Evolutionary conservation across 2,888 invertebrate genomes (phyloP), one percentile per base, ranked within the genome.

Genomic region (Netelia virgata): DNA sequence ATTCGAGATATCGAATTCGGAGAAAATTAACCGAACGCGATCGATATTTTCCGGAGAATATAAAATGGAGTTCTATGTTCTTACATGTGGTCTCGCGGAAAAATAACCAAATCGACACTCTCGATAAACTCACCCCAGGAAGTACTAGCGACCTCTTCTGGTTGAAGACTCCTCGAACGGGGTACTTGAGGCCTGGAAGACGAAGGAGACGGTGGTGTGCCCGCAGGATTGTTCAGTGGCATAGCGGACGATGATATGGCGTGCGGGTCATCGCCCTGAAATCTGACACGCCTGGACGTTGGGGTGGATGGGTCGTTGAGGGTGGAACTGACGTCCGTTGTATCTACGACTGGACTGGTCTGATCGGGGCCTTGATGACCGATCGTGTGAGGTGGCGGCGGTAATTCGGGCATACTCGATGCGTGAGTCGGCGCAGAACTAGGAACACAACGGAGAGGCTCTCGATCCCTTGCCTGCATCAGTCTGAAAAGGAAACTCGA

Each of bases 321-420:
- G 68, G 73, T 85, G 61, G 81, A 79, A 69, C 83, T 84, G 16
- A 86, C 73, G 72, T 87, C 86, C 55, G 84, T 87, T 57, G 84
- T 82, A 43, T 86, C 87, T n/a, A 79, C 72, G 11, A 82, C 43
- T 10, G 85, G 80, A 80, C 82, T 81, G 20, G 73, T 72, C 20
- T 87, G 23, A 92, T 59, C 75, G 53, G 79, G 53, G 66, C 93
- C 75, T 79, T 82, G 83, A 63, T 84, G 79, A 10, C 81, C 75
- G 18, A 74, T 70, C 66, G 82, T 61, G 75, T 70, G 94, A 91
- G 61, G 94, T 3, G 93, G 93, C 23, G 94, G 91, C 1, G 94
- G 94, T 68, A 96, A 91, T 91, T 96, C 96, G 1, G 96, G 96
- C 95, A 96, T 95, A 14, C 96, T 96, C 9, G 96, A 95, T 1